Percentiles rank a stretch among this genome's conserved stretches.
phyloP scores from a whole-genome alignment of 2,113 vertebrate genomes.

The Epinephelus moara region DNA sequence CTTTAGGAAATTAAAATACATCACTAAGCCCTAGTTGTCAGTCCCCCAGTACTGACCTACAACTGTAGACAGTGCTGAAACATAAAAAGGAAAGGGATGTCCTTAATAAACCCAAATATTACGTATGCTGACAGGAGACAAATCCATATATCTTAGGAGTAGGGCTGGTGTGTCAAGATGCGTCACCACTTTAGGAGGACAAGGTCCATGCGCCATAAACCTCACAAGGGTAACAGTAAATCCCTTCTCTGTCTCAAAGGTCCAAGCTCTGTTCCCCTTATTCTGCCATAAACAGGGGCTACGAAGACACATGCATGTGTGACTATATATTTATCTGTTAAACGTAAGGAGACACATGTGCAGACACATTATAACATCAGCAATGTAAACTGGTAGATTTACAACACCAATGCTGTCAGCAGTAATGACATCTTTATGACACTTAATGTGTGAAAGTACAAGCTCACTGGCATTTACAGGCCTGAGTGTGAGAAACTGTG shows the following conservation, averaged over 20 bases:
- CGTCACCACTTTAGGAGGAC: constrained; percentile 44
- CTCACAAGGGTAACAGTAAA: constrained; percentile 35
- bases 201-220: constrained; percentile 72
- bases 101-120: not conserved
- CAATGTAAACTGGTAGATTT: not conserved
- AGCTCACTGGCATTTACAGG: not conserved
- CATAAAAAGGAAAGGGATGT: not conserved
- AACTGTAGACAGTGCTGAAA: constrained; percentile 7
- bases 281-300: constrained; percentile 47
- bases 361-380: not conserved
- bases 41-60: not conserved
- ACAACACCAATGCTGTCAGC: constrained; percentile 18
- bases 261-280: constrained; percentile 13
- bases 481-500: not conserved
- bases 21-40: not conserved
- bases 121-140: not conserved
- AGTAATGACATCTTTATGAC: constrained; percentile 25
- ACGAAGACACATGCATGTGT: not conserved
- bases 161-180: constrained; percentile 25
- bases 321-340: constrained; percentile 2
- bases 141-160: not conserved
- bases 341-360: not conserved
- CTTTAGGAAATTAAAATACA: not conserved
- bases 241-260: constrained; percentile 55
- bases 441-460: not conserved